Percentiles rank a stretch among this genome's conserved stretches.
Conservation (phyloP, 1,140 invertebrate genomes). For the Drosophila tropicalis region DNA sequence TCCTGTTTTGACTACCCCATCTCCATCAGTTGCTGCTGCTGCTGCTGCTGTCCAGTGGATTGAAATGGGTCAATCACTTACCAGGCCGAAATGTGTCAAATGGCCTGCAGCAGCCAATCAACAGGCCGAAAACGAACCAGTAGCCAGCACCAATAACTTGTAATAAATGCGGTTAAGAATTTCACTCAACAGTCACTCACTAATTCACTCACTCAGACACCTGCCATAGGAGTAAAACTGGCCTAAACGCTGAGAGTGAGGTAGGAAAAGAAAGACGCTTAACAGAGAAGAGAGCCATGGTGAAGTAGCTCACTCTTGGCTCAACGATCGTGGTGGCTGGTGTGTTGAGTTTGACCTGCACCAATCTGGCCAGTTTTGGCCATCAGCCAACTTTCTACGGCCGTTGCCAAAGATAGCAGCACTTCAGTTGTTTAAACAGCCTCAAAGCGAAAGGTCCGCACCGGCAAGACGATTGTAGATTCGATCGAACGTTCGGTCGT, state of each 20-base stretch:
- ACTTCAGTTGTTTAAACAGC: conserved; percentile 57
- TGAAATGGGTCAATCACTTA: conserved; percentile 72
- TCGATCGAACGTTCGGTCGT: conserved; percentile 15
- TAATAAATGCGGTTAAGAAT: conserved; percentile 43
- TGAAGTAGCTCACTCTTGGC: conserved; percentile 15
- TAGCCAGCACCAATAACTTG: conserved; percentile 33
- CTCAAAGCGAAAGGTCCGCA: conserved; percentile 54
- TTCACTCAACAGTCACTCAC: conserved; percentile 39
- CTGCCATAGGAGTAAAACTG: conserved; percentile 41
- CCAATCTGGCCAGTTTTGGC: conserved; percentile 59
- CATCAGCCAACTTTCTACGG: conserved; percentile 62
- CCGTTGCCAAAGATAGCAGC: conserved; percentile 12
- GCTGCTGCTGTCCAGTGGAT: conserved; percentile 35
- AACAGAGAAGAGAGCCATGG: conserved; percentile 15
- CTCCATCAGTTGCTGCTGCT: not conserved
- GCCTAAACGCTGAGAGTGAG: not conserved
- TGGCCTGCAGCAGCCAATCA: conserved; percentile 57
- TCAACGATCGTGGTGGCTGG: conserved; percentile 28
- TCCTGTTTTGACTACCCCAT: conserved; percentile 17
- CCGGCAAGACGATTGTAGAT: not conserved
- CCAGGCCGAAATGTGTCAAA: conserved; percentile 73
- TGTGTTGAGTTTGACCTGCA: conserved; percentile 77
- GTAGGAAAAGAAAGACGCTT: conserved; percentile 1
- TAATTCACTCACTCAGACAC: conserved; percentile 42
- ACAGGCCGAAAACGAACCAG: conserved; percentile 45